Evolutionary conservation across 2,113 vertebrate species (phyloP), one percentile per base, ranked within the genome.

Genomic region (Labeo rohita): DNA sequence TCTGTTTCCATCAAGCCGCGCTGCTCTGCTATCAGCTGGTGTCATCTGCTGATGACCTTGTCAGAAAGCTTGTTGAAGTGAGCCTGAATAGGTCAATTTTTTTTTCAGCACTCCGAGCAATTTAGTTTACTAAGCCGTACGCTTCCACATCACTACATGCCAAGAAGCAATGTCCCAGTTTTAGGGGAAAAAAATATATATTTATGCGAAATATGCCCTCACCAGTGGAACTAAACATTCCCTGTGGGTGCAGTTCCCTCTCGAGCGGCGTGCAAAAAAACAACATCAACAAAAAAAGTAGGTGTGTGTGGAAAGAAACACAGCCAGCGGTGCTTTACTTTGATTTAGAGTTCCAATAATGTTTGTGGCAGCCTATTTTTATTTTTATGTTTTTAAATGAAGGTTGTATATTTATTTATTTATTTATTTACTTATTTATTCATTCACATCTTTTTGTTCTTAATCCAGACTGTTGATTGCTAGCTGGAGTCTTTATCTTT

Each of bases 81-180:
- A 45, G 77, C 68, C n/a, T 49, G 78, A 73, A 70, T 72, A 81
- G 70, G 52, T 59, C 15, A 43, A 8, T 9, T 73, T 63, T 59
- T 63, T 59, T 47, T 61, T 59, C 66, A 45, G 18, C 63, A 82
- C 80, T 50, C 47, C 45, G 2, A 72, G 80, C 65, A 54, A 13
- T 84, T 74, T 84, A 12, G 18, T 73, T 72, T 56, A 84, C 82
- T 70, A 84, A 74, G 68, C 82, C 8, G 36, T 45, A 74, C 8
- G 80, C 49, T 85, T 78, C 84, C 85, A 79, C 86, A 75, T 68
- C 85, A 66, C 84, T 85, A 83, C 87, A 75, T 90, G 90, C 85
- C 65, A 89, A 90, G 89, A 66, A 83, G 85, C 91, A 89, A 90
- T 92, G 93, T 92, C 92, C 93, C 87, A 94, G 91, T 94, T 95